A percentile compares a stretch with the other conserved stretches of the same genome.
Evolutionary conservation across 2,797 vertebrate genomes (phyloP).

Genomic region (Heterohyrax brucei): DNA sequence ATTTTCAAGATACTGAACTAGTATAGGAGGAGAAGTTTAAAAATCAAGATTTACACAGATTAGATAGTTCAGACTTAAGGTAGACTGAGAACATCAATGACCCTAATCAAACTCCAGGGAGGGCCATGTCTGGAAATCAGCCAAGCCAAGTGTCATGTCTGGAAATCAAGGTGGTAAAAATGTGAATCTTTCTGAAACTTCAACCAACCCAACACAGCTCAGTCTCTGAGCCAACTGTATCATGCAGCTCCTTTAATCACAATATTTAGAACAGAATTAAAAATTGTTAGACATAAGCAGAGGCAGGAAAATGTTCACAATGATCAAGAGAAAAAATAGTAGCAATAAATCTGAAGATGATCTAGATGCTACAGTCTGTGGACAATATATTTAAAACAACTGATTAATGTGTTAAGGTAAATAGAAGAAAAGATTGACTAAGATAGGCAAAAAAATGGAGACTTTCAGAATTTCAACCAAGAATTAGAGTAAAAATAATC

Average conservation of each 20-base stretch:
- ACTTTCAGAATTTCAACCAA: slow-evolving; percentile 36
- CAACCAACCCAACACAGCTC: not conserved
- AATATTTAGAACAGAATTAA: slow-evolving; percentile 6
- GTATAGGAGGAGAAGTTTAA: not conserved
- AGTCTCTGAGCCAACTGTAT: not conserved
- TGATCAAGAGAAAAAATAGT: not conserved
- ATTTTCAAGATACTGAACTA: slow-evolving; percentile 13
- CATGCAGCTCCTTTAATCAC: not conserved
- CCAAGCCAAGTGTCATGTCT: too few relatives aligned
- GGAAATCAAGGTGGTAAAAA: not conserved
- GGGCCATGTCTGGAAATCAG: not conserved
- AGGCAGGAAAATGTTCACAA: slow-evolving; percentile 11
- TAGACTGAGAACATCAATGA: not conserved
- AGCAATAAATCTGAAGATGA: not conserved
- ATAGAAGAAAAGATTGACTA: not conserved
- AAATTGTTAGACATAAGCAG: slow-evolving; percentile 14
- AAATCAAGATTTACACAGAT: not conserved
- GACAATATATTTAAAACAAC: slow-evolving; percentile 19
- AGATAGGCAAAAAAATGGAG: not conserved
- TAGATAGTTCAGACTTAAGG: not conserved
- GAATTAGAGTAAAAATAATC: slow-evolving; percentile 24
- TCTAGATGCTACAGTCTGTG: not conserved
- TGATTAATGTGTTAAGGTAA: slow-evolving; percentile 9
- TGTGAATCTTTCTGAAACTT: not conserved
- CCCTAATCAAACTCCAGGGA: not conserved